Evolutionary conservation across 2,113 vertebrate species (phyloP).

Genomic region (Castor canadensis): DNA sequence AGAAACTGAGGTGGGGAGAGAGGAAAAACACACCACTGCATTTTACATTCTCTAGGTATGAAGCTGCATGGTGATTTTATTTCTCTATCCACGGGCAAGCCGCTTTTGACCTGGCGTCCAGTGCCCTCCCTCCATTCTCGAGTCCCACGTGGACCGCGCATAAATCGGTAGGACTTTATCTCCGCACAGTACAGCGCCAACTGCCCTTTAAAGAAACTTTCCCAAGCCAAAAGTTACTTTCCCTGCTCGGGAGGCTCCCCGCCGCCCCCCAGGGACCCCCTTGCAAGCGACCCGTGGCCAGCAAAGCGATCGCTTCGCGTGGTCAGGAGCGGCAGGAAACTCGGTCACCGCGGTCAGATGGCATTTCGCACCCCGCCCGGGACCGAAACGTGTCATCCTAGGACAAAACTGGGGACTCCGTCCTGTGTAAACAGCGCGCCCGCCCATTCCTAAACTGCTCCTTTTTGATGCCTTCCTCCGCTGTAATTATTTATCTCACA

Average conservation of each 20-base stretch:
- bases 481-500: slow-evolving; percentile 36
- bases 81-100: too few relatives aligned
- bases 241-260: slow-evolving; percentile 41
- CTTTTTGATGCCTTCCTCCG: slow-evolving; percentile 52
- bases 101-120: not conserved
- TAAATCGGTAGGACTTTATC: not conserved
- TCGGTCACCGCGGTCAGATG: slow-evolving; percentile 43
- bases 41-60: not conserved
- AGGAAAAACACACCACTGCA: not conserved
- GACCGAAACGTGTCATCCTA: not conserved
- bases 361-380: slow-evolving; percentile 67
- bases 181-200: not conserved
- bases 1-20: not conserved
- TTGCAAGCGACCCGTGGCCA: slow-evolving; percentile 49
- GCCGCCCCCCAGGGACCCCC: not conserved
- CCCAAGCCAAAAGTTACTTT: slow-evolving; percentile 48
- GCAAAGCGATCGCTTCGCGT: slow-evolving; percentile 55
- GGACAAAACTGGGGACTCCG: slow-evolving; percentile 27
- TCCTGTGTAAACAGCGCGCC: slow-evolving; percentile 49
- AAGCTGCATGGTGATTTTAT: too few relatives aligned
- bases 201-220: not conserved
- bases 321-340: slow-evolving; percentile 66
- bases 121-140: not conserved
- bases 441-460: slow-evolving; percentile 19
- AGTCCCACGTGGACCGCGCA: not conserved